A percentile compares a stretch with the other conserved stretches of the same genome.
phyloP scores from a whole-genome alignment of 2,888 invertebrate genomes.

The Sinopyrophorus schimmeli region DNA sequence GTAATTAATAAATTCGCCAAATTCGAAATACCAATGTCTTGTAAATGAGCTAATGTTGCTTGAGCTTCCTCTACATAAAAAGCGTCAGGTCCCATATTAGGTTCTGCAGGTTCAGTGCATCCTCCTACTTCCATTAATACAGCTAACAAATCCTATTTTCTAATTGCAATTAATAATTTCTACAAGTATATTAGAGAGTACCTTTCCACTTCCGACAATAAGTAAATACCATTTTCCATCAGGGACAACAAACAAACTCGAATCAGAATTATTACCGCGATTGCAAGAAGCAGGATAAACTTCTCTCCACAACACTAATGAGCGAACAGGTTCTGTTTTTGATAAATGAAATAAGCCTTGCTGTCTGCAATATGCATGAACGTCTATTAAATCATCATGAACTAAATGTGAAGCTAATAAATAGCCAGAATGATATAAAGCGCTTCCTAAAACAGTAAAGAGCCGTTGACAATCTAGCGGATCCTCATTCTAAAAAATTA shows the following conservation, averaged over 20 bases:
- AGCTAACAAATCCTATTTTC: constrained; percentile 67
- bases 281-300: constrained; percentile 64
- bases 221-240: constrained; percentile 74
- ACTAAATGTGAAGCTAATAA: constrained; percentile 78
- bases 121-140: constrained; percentile 79
- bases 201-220: constrained; percentile 70
- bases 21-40: constrained; percentile 74
- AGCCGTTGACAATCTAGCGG: constrained; percentile 74
- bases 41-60: constrained; percentile 77
- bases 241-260: constrained; percentile 55
- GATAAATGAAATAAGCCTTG: constrained; percentile 75
- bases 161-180: constrained; percentile 38
- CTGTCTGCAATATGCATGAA: constrained; percentile 74
- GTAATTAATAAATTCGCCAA: constrained; percentile 70
- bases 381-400: constrained; percentile 72
- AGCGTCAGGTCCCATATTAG: constrained; percentile 71
- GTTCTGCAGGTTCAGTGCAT: constrained; percentile 68
- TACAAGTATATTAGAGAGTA: constrained; percentile 29
- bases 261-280: constrained; percentile 38
- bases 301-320: constrained; percentile 77
- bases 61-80: constrained; percentile 91
- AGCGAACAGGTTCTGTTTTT: constrained; percentile 67
- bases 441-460: constrained; percentile 60
- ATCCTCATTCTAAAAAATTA: constrained; percentile 69
- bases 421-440: constrained; percentile 65